These are phyloP conservation scores for Hemaris fuciformis DNA, from an alignment of 2,888 invertebrate genomes.

Conservation along the genomic window DNA sequence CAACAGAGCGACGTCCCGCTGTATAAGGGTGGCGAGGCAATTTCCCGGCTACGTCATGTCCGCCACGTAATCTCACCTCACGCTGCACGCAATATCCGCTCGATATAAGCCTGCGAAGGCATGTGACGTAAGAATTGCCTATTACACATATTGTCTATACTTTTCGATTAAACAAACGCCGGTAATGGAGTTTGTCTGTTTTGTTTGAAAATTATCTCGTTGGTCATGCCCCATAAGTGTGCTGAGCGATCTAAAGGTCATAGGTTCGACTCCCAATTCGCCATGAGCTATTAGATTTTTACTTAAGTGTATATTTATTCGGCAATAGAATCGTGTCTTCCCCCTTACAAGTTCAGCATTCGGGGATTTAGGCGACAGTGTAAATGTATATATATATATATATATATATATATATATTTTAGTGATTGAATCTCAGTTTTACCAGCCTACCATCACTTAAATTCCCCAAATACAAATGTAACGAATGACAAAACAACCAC, in stretches of 20 bases:
- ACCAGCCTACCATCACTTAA: background rate
- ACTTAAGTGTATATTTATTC: too few relatives aligned
- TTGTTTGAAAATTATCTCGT: too few relatives aligned
- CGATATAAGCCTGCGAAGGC: background rate
- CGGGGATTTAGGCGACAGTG: too few relatives aligned
- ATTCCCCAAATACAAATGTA: background rate
- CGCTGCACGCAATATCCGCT: slow-evolving; percentile 31
- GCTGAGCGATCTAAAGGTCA: too few relatives aligned
- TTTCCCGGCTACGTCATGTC: slow-evolving; percentile 29
- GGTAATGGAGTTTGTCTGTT: too few relatives aligned
- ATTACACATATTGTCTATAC: background rate
- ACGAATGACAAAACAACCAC: background rate
- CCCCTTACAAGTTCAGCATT: too few relatives aligned
- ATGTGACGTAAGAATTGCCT: background rate
- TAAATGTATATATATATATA: too few relatives aligned
- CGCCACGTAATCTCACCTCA: slow-evolving; percentile 21
- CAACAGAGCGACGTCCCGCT: background rate
- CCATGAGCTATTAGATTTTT: too few relatives aligned
- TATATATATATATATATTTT: too few relatives aligned
- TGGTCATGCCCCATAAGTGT: too few relatives aligned
- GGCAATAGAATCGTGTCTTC: too few relatives aligned
- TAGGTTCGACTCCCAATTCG: too few relatives aligned
- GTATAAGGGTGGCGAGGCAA: slow-evolving; percentile 19
- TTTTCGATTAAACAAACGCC: background rate
- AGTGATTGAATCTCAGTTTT: background rate